Conservation (phyloP, 2,888 invertebrate species). For the Drosophila paramelanica region DNA sequence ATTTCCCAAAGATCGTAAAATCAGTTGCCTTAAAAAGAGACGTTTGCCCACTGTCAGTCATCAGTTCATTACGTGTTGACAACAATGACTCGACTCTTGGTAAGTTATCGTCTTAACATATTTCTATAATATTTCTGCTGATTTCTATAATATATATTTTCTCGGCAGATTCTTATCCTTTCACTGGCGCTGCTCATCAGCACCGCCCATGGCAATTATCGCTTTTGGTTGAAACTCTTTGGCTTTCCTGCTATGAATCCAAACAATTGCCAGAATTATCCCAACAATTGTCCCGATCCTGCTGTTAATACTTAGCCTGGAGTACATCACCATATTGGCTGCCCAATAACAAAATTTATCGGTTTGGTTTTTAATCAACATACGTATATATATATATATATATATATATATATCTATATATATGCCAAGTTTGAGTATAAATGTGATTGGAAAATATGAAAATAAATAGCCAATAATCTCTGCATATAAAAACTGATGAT, state of each 20-base stretch:
- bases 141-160: too few relatives aligned
- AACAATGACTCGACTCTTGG: conserved; percentile 43
- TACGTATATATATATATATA: neutral
- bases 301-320: neutral
- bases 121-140: neutral
- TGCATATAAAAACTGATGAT: neutral
- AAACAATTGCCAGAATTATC: conserved; percentile 1
- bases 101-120: conserved; percentile 5
- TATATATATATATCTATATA: neutral
- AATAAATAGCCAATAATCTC: neutral
- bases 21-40: conserved; percentile 26
- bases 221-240: conserved; percentile 13
- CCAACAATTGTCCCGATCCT: neutral
- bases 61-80: conserved; percentile 6
- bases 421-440: neutral
- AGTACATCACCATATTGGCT: neutral
- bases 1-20: conserved; percentile 9
- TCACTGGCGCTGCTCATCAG: conserved; percentile 34
- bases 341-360: conserved; percentile 2
- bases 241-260: neutral
- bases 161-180: conserved; percentile 34
- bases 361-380: neutral
- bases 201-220: conserved; percentile 19
- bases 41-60: neutral
- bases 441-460: conserved; percentile 4